Evolutionary conservation across 2,797 vertebrate genomes (phyloP), one percentile per base, ranked within the genome.

Genomic region (Esox lucius): DNA sequence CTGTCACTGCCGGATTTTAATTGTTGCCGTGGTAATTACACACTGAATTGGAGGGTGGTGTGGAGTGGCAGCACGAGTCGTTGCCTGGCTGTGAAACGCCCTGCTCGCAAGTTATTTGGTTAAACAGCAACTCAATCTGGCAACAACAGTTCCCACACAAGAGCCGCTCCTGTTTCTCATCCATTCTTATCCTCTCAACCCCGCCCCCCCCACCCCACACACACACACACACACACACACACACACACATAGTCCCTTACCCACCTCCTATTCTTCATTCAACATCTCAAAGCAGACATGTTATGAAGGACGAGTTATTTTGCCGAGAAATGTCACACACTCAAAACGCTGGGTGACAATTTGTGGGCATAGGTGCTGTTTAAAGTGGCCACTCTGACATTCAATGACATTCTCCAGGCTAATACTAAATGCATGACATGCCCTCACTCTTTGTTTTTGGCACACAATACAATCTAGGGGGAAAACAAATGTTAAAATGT

Each of bases 21-120:
- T 87, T 87, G 89, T 88, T 86, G 88, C 78, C 35, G 85, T 83
- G 90, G 87, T 92, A 93, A 93, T 93, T 90, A 89, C 87, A 92
- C 72, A 85, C 80, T 82, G 79, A 88, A 86, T 76, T 78, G 86
- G 88, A 80, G 46, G 75, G 80, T 71, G 72, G 71, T 19, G 80
- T 81, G 75, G 80, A 85, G 69, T 90, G 91, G 89, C 91, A 91
- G 80, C 81, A 35, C 28, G 75, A 46, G 85, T 73, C 83, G 81
- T 76, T 81, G 84, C 48, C 81, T 59, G 56, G n/a, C n/a, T 22
- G 56, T 12, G 56, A 24, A 22, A 59, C 13, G 2, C 16, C 49
- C 61, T 86, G 78, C 75, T 79, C 86, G 83, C 91, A 83, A 86
- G 86, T 87, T 89, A 88, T 93, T 93, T 90, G 85, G 86, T 87